Conservation (phyloP, 2,113 vertebrate species). For the Polyodon spathula region DNA sequence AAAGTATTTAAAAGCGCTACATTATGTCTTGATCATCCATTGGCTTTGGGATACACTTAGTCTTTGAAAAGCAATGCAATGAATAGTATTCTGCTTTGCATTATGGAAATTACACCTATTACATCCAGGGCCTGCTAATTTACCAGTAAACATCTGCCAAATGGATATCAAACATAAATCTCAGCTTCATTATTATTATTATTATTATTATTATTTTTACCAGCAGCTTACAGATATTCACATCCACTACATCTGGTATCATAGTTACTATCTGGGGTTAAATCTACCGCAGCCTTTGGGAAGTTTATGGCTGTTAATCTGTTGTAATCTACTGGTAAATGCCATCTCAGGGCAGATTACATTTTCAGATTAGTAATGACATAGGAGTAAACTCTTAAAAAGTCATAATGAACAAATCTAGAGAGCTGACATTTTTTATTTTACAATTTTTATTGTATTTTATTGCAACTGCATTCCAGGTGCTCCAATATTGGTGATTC, state of each 20-base stretch:
- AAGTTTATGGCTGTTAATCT: slow-evolving; percentile 60
- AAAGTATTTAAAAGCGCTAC: slow-evolving; percentile 21
- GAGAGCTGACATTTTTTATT: too few species aligned
- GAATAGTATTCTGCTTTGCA: slow-evolving; percentile 11
- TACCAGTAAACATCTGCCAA: slow-evolving; percentile 42
- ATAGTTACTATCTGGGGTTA: slow-evolving; percentile 35
- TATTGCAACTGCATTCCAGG: too few species aligned
- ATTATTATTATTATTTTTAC: slow-evolving; percentile 45
- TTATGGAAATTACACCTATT: slow-evolving; percentile 33
- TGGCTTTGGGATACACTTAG: slow-evolving; percentile 16
- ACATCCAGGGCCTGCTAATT: slow-evolving; percentile 44
- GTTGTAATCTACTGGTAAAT: slow-evolving; percentile 57
- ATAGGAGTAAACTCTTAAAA: slow-evolving; percentile 53
- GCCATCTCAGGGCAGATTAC: slow-evolving; percentile 63
- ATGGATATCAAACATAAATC: slow-evolving; percentile 30
- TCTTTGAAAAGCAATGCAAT: slow-evolving; percentile 24
- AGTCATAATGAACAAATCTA: slow-evolving; percentile 49
- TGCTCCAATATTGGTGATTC: too few species aligned
- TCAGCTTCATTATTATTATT: slow-evolving; percentile 16
- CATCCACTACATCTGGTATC: slow-evolving; percentile 40
- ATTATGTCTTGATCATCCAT: slow-evolving; percentile 3
- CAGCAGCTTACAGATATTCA: slow-evolving; percentile 33
- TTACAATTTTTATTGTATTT: too few species aligned
- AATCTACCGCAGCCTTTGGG: slow-evolving; percentile 54
- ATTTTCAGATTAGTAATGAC: slow-evolving; percentile 55